Percentiles rank a stretch among this genome's conserved stretches.
phyloP scores from a whole-genome alignment of 2,797 vertebrate genomes.

The Lepilemur ruficaudatus region DNA sequence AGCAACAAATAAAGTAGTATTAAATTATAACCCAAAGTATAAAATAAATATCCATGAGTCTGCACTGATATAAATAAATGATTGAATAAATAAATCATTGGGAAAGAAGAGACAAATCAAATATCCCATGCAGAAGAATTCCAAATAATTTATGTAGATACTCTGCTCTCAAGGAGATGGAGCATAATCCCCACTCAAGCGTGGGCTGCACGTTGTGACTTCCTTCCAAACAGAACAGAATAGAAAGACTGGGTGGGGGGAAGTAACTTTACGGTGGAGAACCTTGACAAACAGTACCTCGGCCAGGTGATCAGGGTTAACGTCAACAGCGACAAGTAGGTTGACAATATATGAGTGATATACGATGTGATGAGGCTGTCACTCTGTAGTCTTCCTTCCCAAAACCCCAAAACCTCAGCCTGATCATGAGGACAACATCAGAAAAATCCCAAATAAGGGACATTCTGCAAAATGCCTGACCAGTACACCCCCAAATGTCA shows the following conservation, averaged over 20 bases:
- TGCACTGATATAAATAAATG: not conserved
- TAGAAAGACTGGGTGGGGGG: no score
- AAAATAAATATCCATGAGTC: constrained; percentile 7
- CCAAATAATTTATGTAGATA: not conserved
- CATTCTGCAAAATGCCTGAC: not conserved
- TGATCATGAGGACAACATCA: not conserved
- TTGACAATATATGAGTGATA: not conserved
- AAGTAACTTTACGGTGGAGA: not conserved
- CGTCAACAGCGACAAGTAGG: not conserved
- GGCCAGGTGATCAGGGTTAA: not conserved
- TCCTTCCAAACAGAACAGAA: no score
- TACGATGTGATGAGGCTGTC: not conserved
- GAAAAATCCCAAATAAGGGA: not conserved
- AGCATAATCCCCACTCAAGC: not conserved
- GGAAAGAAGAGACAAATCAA: not conserved
- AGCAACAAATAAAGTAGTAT: not conserved
- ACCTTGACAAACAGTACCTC: not conserved
- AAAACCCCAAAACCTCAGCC: not conserved
- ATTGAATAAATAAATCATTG: not conserved
- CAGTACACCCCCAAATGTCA: not conserved
- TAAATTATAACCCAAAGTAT: not conserved
- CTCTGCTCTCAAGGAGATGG: not conserved
- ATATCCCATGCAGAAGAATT: not conserved
- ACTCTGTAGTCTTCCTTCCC: not conserved
- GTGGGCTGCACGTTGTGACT: not conserved